Base-by-base conservation (phyloP, 2,888 invertebrate genomes). In the Uloborus plumipes region DNA sequence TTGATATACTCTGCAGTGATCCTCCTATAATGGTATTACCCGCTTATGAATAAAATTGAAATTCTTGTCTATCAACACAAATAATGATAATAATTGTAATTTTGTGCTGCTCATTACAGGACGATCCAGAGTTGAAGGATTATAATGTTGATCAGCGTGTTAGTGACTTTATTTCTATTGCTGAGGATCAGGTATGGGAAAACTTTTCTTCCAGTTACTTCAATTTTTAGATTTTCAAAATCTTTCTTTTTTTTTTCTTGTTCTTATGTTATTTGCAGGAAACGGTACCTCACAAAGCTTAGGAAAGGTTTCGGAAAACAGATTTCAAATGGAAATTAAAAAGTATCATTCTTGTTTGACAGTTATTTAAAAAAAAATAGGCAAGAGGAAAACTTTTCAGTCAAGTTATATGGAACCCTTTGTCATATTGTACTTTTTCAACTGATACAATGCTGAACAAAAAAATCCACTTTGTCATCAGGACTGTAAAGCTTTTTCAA, bases 1-100 rank as follows among this genome's bases (percentile, higher is more conserved):
- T 96, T 89, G 98, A 99, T 88, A 91, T 94, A 7, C 90, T 95
- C 0, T 98, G 98, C 88, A 88, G 89, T 0, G 95, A 96, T 88
- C 93, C 94, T 65, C 96, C 96, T 0, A 94, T 98, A 15, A 93
- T 88, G 87, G 89, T 89, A 85, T 49, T 7, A 0, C 3, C 9
- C 3, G 11, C 39, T 11, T 9, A 39, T 11, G 11, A 39, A 39
- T 39, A 55, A 18, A 55, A 4, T 55, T 55, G 16, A 0, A 6
- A n/a, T 18, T 55, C 4, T 55, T n/a, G n/a, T 18, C 6, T 55
- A 59, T 59, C 13, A 22, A 9, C 22, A 13, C 7, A 9, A 59
- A n/a, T 59, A 14, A 1, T 50, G 6, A n/a, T 47, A 20, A 6
- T 20, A 13, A 59, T 61, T 3, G 22, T 14, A 47, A 2, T 13